Base-by-base conservation (phyloP, 2,113 vertebrate species). In the Ictalurus punctatus region DNA sequence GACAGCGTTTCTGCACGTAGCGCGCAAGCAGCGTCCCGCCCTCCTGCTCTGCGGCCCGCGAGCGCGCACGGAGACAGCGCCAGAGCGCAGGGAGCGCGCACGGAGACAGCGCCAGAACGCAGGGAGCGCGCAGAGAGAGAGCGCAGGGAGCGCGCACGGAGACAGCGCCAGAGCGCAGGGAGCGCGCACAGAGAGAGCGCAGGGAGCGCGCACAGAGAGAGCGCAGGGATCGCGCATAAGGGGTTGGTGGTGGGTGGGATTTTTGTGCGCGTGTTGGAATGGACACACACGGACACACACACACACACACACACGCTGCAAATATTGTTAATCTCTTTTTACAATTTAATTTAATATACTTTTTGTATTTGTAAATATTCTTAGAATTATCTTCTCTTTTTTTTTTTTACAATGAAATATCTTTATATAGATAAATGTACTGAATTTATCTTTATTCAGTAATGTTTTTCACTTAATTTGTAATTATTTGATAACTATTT, bases 1-100 rank as follows among this genome's bases (percentile, higher is more conserved):
- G 44, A 56, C 84, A 13, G 34, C 34, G 84, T 44, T 78, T 78
- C 56, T 78, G 73, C 85, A 86, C 85, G 85, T 86, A 86, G 71
- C 85, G 34, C 30, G 85, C 71, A 6, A 9, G 16, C 84, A 40
- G 23, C 54, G 56, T 78, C 85, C 85, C 85, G 6, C 85, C 85
- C 85, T 86, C 85, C 56, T 76, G 34, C 73, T 40, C 56, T 78
- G 71, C 37, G 21, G 52, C 23, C 12, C 71, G 73, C 13, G 85
- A 16, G 54, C 80, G 80, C 81, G 81, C 80, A 34, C 4, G 30
- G 37, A 65, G 5, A 80, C 48, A 6, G 34, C 6, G 34, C 30
- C 30, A 48, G 65, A 40, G 40, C 23, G 14, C 48, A 12, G 79
- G 40, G 65, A 85, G 54, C 80, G 80, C 81, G 81, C 80, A 34